Evolutionary conservation across 1,140 invertebrate genomes (phyloP).

Genomic region (Dendrolimus punctatus): DNA sequence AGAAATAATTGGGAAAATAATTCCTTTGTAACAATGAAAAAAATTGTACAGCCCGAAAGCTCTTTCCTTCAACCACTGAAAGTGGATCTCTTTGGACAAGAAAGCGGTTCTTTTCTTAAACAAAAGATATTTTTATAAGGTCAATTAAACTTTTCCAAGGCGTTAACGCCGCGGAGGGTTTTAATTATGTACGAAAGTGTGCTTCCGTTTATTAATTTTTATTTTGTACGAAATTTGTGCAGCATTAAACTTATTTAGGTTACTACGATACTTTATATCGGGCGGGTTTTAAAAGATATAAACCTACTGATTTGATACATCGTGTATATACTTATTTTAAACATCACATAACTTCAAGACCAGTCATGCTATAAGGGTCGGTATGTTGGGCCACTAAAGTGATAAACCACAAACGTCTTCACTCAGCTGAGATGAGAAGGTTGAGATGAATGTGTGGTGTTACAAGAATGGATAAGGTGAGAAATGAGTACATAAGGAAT

Average conservation of each 20-base stretch:
- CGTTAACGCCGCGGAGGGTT: constrained; percentile 24
- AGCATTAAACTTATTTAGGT: background rate
- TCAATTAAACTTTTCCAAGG: constrained; percentile 49
- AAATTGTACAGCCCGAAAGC: constrained; percentile 13
- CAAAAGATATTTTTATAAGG: constrained; percentile 48
- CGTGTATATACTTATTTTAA: too few relatives aligned
- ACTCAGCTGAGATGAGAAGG: too few relatives aligned
- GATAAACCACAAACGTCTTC: too few relatives aligned
- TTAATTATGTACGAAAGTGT: constrained; percentile 13
- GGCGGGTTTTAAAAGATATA: too few relatives aligned
- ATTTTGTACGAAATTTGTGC: background rate
- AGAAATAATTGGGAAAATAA: constrained; percentile 25
- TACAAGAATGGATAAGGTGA: too few relatives aligned
- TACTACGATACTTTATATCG: background rate
- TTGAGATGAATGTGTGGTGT: too few relatives aligned
- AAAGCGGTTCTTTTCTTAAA: constrained; percentile 27
- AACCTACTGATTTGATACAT: too few relatives aligned
- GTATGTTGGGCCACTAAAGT: too few relatives aligned
- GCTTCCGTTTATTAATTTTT: constrained; percentile 3
- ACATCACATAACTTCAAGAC: too few relatives aligned
- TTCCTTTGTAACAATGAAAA: constrained; percentile 37
- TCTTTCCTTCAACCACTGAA: constrained; percentile 16
- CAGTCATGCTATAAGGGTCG: too few relatives aligned
- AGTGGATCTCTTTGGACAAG: constrained; percentile 22
- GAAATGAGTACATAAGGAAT: too few relatives aligned